Conservation (phyloP, 2,113 vertebrate species). For the Morphnarchus princeps region DNA sequence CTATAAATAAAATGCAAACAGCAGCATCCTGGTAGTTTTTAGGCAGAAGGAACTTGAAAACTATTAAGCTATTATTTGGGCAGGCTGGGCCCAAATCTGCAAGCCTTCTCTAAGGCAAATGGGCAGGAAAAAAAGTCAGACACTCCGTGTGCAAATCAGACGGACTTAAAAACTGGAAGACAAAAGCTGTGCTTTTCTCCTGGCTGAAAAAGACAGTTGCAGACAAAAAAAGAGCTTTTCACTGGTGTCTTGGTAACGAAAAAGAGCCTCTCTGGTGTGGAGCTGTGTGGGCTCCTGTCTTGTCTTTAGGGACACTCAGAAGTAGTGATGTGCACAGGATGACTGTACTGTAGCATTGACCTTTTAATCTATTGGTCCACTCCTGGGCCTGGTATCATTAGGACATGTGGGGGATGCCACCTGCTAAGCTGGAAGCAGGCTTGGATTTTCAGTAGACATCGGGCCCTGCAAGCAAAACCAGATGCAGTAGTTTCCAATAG, state of each 20-base stretch:
- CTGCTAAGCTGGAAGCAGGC: background rate
- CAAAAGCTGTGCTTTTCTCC: background rate
- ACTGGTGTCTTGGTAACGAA: too few species aligned
- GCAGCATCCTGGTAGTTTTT: too few species aligned
- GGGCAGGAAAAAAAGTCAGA: background rate
- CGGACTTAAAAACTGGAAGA: background rate
- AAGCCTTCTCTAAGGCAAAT: too few species aligned
- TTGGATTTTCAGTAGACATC: fast-evolving
- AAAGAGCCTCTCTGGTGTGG: background rate
- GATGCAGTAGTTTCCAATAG: background rate
- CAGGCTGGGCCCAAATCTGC: too few species aligned
- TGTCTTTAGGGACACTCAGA: background rate
- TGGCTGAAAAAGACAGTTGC: background rate
- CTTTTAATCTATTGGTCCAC: background rate
- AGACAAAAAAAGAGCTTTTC: background rate
- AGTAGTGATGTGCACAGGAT: background rate
- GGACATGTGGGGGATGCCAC: background rate
- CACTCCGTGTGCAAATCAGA: background rate
- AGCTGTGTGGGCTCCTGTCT: too few species aligned
- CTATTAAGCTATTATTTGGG: too few species aligned
- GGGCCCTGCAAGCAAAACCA: too few species aligned
- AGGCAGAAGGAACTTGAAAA: too few species aligned
- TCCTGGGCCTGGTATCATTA: background rate
- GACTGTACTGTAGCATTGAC: background rate
- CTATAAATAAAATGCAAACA: too few species aligned